Conservation (phyloP, 2,888 invertebrate genomes). For the Micropterix aruncella region DNA sequence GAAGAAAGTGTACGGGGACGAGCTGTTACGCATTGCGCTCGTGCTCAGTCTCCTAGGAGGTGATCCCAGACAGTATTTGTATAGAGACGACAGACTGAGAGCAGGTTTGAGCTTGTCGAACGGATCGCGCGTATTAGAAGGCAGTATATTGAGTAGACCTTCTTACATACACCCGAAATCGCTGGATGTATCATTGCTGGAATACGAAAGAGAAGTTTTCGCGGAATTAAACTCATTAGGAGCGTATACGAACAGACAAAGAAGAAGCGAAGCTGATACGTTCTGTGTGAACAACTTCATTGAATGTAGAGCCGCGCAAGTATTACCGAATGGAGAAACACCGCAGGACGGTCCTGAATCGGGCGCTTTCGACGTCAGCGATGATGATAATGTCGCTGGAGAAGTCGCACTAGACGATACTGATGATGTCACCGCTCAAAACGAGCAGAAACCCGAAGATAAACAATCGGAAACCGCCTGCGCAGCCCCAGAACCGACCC, state of each 20-base stretch:
- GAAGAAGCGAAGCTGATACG: constrained; percentile 17
- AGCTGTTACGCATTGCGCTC: constrained; percentile 67
- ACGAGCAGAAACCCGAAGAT: background rate
- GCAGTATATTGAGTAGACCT: constrained; percentile 41
- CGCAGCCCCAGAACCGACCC: constrained; percentile 15
- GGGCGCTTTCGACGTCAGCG: constrained; percentile 23
- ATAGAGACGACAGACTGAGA: constrained; percentile 37
- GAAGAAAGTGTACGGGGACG: constrained; percentile 72
- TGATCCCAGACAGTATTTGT: constrained; percentile 55
- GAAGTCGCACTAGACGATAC: constrained; percentile 33
- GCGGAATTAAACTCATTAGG: constrained; percentile 61
- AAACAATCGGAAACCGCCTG: constrained; percentile 5
- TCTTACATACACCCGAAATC: constrained; percentile 57
- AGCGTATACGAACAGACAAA: constrained; percentile 27
- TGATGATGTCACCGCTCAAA: constrained; percentile 16
- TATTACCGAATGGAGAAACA: constrained; percentile 17
- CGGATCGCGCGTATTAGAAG: constrained; percentile 42
- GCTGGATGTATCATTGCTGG: constrained; percentile 51
- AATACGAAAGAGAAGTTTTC: constrained; percentile 58
- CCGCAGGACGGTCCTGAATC: constrained; percentile 1
- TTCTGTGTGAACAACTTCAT: constrained; percentile 36
- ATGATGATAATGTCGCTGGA: constrained; percentile 33
- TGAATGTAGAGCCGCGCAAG: constrained; percentile 16
- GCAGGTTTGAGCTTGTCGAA: constrained; percentile 49
- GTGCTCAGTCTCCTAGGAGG: constrained; percentile 67